These are phyloP conservation scores for Pinctada fucata DNA, from an alignment of 2,888 invertebrate species.

Conservation along the genomic window DNA sequence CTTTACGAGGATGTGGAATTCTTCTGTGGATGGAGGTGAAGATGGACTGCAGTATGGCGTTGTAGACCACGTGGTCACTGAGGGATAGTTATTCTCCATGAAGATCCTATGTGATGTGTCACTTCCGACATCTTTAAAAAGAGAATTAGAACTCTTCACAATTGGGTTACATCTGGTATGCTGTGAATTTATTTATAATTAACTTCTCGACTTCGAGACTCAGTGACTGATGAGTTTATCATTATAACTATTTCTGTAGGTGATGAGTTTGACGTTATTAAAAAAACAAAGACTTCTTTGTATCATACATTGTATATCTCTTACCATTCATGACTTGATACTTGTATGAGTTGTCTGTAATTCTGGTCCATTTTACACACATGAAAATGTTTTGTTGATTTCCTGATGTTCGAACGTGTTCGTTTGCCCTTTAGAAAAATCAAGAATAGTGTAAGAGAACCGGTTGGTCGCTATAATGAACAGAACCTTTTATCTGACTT, in stretches of 20 bases:
- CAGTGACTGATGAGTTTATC: too few relatives aligned
- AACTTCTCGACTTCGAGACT: too few relatives aligned
- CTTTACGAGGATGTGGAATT: constrained; percentile 36
- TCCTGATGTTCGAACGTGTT: background rate
- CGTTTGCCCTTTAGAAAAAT: background rate
- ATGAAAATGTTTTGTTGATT: background rate
- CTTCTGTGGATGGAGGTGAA: constrained; percentile 24
- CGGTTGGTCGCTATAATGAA: too few relatives aligned
- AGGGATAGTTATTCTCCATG: constrained; percentile 11
- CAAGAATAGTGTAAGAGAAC: too few relatives aligned
- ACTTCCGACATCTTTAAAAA: too few relatives aligned
- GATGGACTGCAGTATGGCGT: constrained; percentile 23
- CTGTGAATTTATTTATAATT: too few relatives aligned
- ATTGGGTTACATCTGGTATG: too few relatives aligned
- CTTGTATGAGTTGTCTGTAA: background rate
- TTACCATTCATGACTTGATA: background rate
- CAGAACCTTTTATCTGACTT: too few relatives aligned
- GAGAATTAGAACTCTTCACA: too few relatives aligned
- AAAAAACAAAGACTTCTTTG: too few relatives aligned
- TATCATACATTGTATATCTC: background rate
- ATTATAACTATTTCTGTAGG: too few relatives aligned
- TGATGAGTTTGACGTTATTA: too few relatives aligned
- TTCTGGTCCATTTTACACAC: background rate
- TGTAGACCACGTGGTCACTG: constrained; percentile 18
- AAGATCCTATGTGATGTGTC: background rate